Base-by-base conservation (phyloP, 2,888 invertebrate species). In the Habrosyne pyritoides region DNA sequence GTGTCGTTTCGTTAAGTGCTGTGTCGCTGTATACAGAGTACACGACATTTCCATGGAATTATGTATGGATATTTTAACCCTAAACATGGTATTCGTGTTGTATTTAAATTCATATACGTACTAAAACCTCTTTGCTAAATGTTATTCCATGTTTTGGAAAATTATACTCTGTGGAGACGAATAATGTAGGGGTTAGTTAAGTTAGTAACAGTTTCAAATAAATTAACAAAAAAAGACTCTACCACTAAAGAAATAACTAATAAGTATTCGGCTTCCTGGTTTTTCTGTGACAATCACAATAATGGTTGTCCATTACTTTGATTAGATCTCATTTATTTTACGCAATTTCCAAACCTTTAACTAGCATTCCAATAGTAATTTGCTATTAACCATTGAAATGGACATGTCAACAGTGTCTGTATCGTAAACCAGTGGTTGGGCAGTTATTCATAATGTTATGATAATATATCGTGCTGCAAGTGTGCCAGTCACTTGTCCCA, bases 381-480 rank as follows among this genome's bases (percentile, higher is more conserved):
- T 42, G 18, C 14, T 42, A 42, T 42, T 7, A 42, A 22, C 52
- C 8, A 52, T 52, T 22, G 2, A n/a, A 52, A 42, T 52, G 21
- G 33, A 42, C 33, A 22, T 42, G 42, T 63, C 57, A 56, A 47
- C 54, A 18, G 46, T 52, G 56, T 54, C 55, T 49, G 53, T 56
- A 54, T 62, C 69, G 72, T 71, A 71, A 71, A 71, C 70, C 70
- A 67, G 60, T 69, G 68, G 70, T 67, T 63, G 48, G 60, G 67
- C 72, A 70, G 72, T 71, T 71, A 71, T 65, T 71, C 72, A 71
- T 71, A 69, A 72, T 72, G 71, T 74, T 74, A 74, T 74, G 73
- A 73, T 73, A 73, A 73, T 73, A 69, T 69, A 63, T 67, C 62
- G 71, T 70, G 64, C 66, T 57, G 60, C 58, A 56, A 64, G 69